Percentiles rank a stretch among this genome's conserved stretches.
phyloP scores from a whole-genome alignment of 2,797 vertebrate genomes.

The Rhinatrema bivittatum region DNA sequence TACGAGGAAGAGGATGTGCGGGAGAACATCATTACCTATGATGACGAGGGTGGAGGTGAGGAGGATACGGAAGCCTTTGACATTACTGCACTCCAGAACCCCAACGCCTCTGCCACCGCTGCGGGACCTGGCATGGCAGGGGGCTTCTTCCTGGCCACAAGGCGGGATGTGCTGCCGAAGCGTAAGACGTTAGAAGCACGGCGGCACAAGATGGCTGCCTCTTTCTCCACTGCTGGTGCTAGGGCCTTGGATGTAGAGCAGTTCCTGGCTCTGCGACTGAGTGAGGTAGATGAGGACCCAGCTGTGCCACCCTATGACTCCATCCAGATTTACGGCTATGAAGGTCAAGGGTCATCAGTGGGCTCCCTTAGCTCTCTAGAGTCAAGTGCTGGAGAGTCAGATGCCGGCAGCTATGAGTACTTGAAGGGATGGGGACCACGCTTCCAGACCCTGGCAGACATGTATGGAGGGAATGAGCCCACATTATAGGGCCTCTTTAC shows the following conservation, averaged over 20 bases:
- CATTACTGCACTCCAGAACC: constrained; percentile 62
- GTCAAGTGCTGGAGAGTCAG: constrained; percentile 64
- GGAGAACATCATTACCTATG: constrained; percentile 69
- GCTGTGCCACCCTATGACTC: constrained; percentile 83
- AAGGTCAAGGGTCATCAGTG: constrained; percentile 80
- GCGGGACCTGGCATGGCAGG: constrained; percentile 21
- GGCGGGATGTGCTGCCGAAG: constrained; percentile 79
- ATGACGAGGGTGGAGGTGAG: constrained; percentile 66
- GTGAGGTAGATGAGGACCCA: constrained; percentile 79
- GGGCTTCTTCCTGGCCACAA: constrained; percentile 49
- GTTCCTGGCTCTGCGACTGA: constrained; percentile 72
- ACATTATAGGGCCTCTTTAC: too few species aligned
- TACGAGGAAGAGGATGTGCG: constrained; percentile 69
- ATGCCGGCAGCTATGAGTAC: constrained; percentile 12
- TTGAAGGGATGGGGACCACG: constrained; percentile 82
- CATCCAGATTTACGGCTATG: constrained; percentile 84
- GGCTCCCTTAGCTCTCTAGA: constrained; percentile 73
- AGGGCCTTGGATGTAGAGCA: constrained; percentile 68
- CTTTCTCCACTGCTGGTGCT: constrained; percentile 42
- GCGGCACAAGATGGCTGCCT: constrained; percentile 57
- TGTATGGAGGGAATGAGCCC: constrained; percentile 60
- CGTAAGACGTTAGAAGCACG: too few species aligned
- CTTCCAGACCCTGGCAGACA: constrained; percentile 76
- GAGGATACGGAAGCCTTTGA: constrained; percentile 88
- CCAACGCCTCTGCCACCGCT: constrained; percentile 34